Evolutionary conservation across 1,140 invertebrate genomes (phyloP), one percentile per base, ranked within the genome.

Genomic region (Akabosia matsudoensis): DNA sequence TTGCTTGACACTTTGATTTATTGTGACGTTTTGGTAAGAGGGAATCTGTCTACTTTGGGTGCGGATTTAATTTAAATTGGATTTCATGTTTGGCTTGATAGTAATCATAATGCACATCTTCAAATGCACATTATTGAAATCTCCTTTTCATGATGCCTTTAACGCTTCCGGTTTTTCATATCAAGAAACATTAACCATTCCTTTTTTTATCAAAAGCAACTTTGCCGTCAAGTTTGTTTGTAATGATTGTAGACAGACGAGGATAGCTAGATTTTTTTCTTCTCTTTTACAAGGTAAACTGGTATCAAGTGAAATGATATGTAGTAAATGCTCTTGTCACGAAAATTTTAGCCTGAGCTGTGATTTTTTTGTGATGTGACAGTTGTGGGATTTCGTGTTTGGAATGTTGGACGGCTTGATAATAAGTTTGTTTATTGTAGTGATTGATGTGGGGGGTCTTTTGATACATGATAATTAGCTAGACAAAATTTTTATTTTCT

Each of bases 1-100:
- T 30, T 67, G 61, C 37, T 67, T 67, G 61, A 67, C 61, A 67
- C 61, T 67, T 67, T 67, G 61, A 67, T 67, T 67, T 67, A 67
- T 67, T 67, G 22, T 67, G 7, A 22, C 22, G 61, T 16, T 45
- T 30, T 30, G 26, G 22, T 24, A 16, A 30, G 54, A 16, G n/a
- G 54, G n/a, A n/a, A n/a, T n/a, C n/a, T n/a, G n/a, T n/a, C n/a
- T n/a, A n/a, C n/a, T n/a, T 10, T 67, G 61, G 61, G 61, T 67
- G 61, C 61, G 61, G 54, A 61, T 61, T 61, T n/a, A 14, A n/a
- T 61, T 61, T 61, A 61, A 14, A 61, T 24, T n/a, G 14, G 24
- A n/a, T 61, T 61, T 61, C 24, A 61, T 24, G 18, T 45, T 45
- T 45, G 7, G 7, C 37, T 45, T 45, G 37, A 10, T 45, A 18